Base-by-base conservation (phyloP, 2,888 invertebrate species). In the Prenolepis imparis region DNA sequence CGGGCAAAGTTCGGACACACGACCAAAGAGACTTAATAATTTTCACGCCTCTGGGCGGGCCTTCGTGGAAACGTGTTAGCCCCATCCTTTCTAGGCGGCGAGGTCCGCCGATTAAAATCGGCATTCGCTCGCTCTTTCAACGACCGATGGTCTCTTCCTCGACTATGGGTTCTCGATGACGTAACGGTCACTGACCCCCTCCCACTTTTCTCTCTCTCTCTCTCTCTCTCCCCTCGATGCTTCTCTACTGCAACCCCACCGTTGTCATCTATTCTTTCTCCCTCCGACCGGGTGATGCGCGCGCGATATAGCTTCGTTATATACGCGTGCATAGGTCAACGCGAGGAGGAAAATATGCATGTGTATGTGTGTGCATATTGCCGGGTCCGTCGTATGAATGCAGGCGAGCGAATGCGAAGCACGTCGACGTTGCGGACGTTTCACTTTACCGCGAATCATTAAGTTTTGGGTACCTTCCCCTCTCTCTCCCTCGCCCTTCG, bases 181-280 rank as follows among this genome's bases (percentile, higher is more conserved):
- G 93, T 94, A 94, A 94, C 94, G 94, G 94, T 94, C 94, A 93
- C 86, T 93, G 94, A 94, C 93, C 94, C 93, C 93, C 91, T 91
- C 88, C 91, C 91, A 90, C 91, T 87, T 90, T 81, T 1, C 36
- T 28, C 70, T 15, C 66, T 75, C 85, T 66, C 82, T n/a, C n/a
- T n/a, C n/a, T n/a, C n/a, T n/a, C n/a, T n/a, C n/a, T n/a, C 82
- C 82, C 84, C 83, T 67, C 82, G 75, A 1, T 55, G 84, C 83
- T 82, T 88, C 89, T 84, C 90, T 83, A 86, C 83, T 28, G 28
- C 83, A 87, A 86, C 85, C 73, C 68, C 83, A 81, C 83, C 85
- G 52, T 66, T 72, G 77, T 85, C 87, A 84, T 86, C 86, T 87
- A 87, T 86, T 88, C 87, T 84, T 85, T 86, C 87, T 86, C 81